These are phyloP conservation scores for Drosophila dunni DNA, from an alignment of 1,140 invertebrate species.

Conservation along the genomic window DNA sequence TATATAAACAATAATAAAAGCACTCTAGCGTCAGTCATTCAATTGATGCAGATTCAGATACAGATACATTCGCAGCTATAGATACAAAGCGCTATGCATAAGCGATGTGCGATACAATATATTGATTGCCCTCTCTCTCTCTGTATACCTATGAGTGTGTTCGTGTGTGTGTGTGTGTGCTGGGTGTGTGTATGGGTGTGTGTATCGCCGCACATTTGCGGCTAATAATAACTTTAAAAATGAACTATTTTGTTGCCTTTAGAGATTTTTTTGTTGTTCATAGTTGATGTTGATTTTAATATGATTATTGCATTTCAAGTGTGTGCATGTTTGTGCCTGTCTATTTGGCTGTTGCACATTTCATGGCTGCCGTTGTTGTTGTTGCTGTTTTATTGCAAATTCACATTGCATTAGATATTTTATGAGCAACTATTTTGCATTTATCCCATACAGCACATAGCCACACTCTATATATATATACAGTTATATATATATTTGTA, in stretches of 20 bases:
- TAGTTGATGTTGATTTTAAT: conserved; percentile 72
- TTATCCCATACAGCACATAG: conserved; percentile 16
- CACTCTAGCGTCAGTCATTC: conserved; percentile 55
- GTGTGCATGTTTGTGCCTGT: conserved; percentile 27
- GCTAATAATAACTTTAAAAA: conserved; percentile 84
- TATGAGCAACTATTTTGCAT: conserved; percentile 32
- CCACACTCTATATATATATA: background rate
- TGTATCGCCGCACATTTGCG: conserved; percentile 76
- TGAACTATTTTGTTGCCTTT: conserved; percentile 82
- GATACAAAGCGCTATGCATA: conserved; percentile 50
- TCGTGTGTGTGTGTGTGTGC: conserved; percentile 8
- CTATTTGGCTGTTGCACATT: conserved; percentile 47
- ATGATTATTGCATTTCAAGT: conserved; percentile 82
- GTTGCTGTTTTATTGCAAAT: conserved; percentile 60
- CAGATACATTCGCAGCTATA: conserved; percentile 27
- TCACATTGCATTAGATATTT: conserved; percentile 49
- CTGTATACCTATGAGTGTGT: conserved; percentile 26
- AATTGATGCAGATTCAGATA: conserved; percentile 60
- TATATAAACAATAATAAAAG: conserved; percentile 36
- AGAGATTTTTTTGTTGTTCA: conserved; percentile 50
- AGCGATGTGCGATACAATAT: conserved; percentile 62
- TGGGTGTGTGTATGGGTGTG: conserved; percentile 42
- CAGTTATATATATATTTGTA: background rate
- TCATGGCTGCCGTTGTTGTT: conserved; percentile 14
- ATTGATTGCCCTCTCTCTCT: conserved; percentile 58